A percentile compares a stretch with the other conserved stretches of the same genome.
phyloP scores from a whole-genome alignment of 2,888 invertebrate genomes.

The Neoscelio sp. region DNA sequence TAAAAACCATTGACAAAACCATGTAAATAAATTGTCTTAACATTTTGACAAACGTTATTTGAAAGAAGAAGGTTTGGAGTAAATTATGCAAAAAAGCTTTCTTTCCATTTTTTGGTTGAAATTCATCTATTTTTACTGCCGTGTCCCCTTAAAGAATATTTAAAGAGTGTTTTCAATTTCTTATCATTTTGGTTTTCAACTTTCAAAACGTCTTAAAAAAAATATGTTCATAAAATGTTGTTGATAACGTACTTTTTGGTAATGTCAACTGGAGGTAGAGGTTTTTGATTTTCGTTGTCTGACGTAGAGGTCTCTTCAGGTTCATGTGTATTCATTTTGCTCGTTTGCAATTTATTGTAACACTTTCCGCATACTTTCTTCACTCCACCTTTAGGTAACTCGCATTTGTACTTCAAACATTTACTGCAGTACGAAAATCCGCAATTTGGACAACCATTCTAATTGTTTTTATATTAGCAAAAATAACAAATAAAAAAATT shows the following conservation, averaged over 20 bases:
- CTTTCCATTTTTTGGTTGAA: too few species aligned
- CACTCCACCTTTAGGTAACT: slow-evolving; percentile 86
- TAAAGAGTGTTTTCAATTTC: too few species aligned
- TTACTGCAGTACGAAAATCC: slow-evolving; percentile 93
- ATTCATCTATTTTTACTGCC: too few species aligned
- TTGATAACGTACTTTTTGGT: slow-evolving; percentile 71
- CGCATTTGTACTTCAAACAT: slow-evolving; percentile 89
- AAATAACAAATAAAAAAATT: not conserved
- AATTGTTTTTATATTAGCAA: too few species aligned
- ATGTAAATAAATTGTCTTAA: too few species aligned
- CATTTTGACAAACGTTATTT: too few species aligned
- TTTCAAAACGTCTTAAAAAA: too few species aligned
- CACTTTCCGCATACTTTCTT: slow-evolving; percentile 88
- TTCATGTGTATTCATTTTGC: slow-evolving; percentile 56
- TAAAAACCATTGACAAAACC: too few species aligned
- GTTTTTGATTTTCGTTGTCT: slow-evolving; percentile 62
- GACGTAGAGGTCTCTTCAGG: slow-evolving; percentile 57
- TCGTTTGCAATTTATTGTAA: slow-evolving; percentile 80
- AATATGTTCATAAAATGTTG: slow-evolving; percentile 1
- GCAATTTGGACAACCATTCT: slow-evolving; percentile 93
- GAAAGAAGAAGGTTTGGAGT: too few species aligned
- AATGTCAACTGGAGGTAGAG: slow-evolving; percentile 69
- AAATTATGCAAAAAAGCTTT: too few species aligned
- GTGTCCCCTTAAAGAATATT: too few species aligned
- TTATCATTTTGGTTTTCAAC: too few species aligned